Percentiles rank a stretch among this genome's conserved stretches.
These are phyloP conservation scores for Nomada goodeniana DNA, from an alignment of 2,888 invertebrate genomes.

Conservation along the genomic window DNA sequence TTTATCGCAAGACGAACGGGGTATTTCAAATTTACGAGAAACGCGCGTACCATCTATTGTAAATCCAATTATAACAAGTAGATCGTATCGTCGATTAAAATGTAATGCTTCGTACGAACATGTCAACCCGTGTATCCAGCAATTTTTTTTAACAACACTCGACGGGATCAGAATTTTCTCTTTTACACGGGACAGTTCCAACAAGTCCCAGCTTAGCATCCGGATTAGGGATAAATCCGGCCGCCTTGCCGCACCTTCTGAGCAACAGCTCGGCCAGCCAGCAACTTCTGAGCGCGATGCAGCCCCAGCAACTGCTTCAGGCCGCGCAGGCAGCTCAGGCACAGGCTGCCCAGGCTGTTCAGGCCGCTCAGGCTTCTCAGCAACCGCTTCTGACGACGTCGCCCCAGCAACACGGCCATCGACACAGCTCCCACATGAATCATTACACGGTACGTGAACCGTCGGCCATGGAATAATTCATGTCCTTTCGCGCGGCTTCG, in stretches of 20 bases:
- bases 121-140: background rate
- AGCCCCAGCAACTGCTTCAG: constrained; percentile 87
- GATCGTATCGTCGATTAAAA: background rate
- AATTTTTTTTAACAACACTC: background rate
- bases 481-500: background rate
- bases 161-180: constrained; percentile 26
- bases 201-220: constrained; percentile 89
- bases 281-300: constrained; percentile 90
- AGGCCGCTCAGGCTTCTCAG: constrained; percentile 79
- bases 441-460: constrained; percentile 79
- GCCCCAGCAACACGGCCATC: constrained; percentile 81
- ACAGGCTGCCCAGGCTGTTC: constrained; percentile 74
- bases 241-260: constrained; percentile 89
- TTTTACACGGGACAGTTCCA: constrained; percentile 82
- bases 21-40: too few relatives aligned
- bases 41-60: too few relatives aligned
- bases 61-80: too few relatives aligned
- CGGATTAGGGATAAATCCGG: constrained; percentile 88
- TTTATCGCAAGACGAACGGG: too few relatives aligned
- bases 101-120: background rate
- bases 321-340: constrained; percentile 82
- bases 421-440: constrained; percentile 81
- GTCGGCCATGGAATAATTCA: constrained; percentile 18
- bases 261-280: constrained; percentile 89
- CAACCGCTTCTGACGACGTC: constrained; percentile 81